Percentiles rank a stretch among this genome's conserved stretches.
phyloP scores from a whole-genome alignment of 2,113 vertebrate species.

The Saccopteryx bilineata region DNA sequence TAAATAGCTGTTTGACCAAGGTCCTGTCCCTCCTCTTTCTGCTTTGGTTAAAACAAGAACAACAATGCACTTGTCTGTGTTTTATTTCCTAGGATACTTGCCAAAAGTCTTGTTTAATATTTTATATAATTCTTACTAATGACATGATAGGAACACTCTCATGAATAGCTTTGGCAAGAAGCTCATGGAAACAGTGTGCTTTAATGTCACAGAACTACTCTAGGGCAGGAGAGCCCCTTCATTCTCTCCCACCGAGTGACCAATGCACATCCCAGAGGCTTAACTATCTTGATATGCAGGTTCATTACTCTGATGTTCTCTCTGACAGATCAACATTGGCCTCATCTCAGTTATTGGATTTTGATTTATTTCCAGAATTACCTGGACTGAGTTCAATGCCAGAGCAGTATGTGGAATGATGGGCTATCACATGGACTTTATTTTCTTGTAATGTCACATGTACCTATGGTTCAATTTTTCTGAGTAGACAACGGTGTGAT shows the following conservation, averaged over 20 bases:
- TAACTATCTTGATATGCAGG: not conserved
- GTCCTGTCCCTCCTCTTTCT: not conserved
- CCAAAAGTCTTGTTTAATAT: constrained; percentile 33
- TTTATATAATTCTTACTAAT: constrained; percentile 11
- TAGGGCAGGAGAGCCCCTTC: not conserved
- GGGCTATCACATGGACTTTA: constrained; percentile 59
- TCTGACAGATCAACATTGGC: constrained; percentile 60
- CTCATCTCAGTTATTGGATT: constrained; percentile 76
- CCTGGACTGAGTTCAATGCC: constrained; percentile 72
- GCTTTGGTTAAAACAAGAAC: constrained; percentile 25
- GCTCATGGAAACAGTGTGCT: not conserved
- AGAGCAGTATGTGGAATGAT: constrained; percentile 68
- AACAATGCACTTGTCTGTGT: not conserved
- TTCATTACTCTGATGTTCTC: constrained; percentile 37
- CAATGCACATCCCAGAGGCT: not conserved
- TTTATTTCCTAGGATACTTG: constrained; percentile 42
- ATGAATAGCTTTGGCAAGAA: constrained; percentile 2
- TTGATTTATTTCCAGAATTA: constrained; percentile 79
- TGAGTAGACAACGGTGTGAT: constrained; percentile 25
- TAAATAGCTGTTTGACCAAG: not conserved
- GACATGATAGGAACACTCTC: not conserved
- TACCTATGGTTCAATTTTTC: constrained; percentile 67
- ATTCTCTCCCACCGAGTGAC: not conserved
- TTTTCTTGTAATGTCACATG: constrained; percentile 68
- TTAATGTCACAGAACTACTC: not conserved